These are phyloP conservation scores for Diploptera punctata DNA, from an alignment of 2,888 invertebrate species.

Conservation along the genomic window DNA sequence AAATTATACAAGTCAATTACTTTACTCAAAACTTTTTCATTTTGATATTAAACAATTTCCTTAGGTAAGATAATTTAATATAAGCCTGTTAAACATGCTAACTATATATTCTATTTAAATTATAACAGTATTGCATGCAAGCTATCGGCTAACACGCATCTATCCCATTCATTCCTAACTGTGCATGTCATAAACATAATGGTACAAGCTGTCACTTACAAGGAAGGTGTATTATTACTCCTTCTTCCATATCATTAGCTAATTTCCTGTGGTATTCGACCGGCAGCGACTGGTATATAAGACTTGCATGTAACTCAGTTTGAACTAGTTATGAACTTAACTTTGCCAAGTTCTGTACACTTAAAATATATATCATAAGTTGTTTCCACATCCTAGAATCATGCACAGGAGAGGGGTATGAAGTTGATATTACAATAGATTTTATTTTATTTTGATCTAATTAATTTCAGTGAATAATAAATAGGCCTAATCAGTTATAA, in stretches of 20 bases:
- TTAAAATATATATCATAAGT: too few relatives aligned
- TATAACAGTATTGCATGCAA: background rate
- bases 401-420: conserved; percentile 1
- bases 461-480: too few relatives aligned
- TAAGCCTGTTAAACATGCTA: conserved; percentile 1
- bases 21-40: too few relatives aligned
- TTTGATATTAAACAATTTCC: too few relatives aligned
- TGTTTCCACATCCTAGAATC: background rate
- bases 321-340: background rate
- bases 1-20: too few relatives aligned
- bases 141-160: background rate
- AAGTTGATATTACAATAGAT: background rate
- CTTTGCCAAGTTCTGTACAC: too few relatives aligned
- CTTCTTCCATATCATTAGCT: background rate
- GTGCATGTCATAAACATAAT: conserved; percentile 1
- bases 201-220: conserved; percentile 9
- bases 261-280: conserved; percentile 11
- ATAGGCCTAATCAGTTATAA: too few relatives aligned
- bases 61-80: conserved; percentile 1
- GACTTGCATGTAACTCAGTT: background rate
- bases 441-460: too few relatives aligned
- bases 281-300: conserved; percentile 10
- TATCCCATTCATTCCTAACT: background rate
- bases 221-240: conserved; percentile 9
- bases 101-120: background rate